A percentile compares a stretch with the other conserved stretches of the same genome.
phyloP scores from a whole-genome alignment of 2,797 vertebrate genomes.

The Malurus splendens region DNA sequence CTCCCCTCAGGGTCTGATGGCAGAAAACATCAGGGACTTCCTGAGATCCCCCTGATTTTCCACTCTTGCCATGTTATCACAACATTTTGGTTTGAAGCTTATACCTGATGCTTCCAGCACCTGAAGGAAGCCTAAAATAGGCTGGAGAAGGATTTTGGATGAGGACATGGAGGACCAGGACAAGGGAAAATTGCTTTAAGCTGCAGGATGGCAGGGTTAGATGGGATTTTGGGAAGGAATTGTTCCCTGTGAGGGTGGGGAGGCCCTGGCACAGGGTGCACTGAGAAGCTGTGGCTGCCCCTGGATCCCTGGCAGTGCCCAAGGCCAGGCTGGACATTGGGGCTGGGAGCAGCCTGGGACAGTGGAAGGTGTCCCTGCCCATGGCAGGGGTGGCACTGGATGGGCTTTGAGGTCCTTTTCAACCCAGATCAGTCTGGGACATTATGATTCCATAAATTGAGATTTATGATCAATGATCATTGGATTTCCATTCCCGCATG shows the following conservation, averaged over 20 bases:
- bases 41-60: background rate
- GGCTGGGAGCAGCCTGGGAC: accelerated
- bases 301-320: background rate
- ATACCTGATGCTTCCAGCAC: background rate
- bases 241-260: accelerated
- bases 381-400: background rate
- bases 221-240: accelerated
- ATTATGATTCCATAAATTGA: accelerated
- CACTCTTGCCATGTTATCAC: accelerated
- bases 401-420: accelerated
- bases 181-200: accelerated
- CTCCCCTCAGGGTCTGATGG: background rate
- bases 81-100: background rate
- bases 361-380: background rate
- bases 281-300: background rate
- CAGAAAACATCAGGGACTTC: background rate
- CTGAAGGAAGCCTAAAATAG: background rate
- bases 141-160: background rate
- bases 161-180: background rate
- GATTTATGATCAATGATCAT: background rate
- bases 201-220: accelerated
- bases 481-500: background rate
- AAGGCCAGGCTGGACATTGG: accelerated
- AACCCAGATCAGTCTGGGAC: accelerated
- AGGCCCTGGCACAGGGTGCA: background rate